Conservation (phyloP, 1,140 invertebrate species). For the Chionoecetes opilio region DNA sequence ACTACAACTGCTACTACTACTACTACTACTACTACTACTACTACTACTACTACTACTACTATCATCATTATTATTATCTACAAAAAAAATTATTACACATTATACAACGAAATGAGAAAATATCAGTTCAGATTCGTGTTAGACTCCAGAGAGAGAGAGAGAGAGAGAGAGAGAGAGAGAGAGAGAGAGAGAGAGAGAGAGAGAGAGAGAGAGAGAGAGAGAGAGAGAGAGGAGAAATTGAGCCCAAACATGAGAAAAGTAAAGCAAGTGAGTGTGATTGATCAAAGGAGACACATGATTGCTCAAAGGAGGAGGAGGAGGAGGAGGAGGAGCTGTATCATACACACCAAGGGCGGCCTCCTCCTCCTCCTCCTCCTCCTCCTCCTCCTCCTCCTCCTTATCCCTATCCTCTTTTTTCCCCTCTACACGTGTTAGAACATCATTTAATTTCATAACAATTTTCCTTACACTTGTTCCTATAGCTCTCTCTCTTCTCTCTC, state of each 20-base stretch:
- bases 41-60: neutral
- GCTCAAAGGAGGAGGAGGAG: neutral
- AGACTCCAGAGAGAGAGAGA: conserved; percentile 21
- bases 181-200: conserved; percentile 52
- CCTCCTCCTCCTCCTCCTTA: neutral
- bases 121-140: no score
- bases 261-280: neutral
- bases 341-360: neutral
- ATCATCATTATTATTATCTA: neutral
- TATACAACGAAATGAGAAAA: no score
- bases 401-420: neutral
- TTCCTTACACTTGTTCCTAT: neutral
- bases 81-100: no score
- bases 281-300: conserved; percentile 38
- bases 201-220: neutral
- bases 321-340: no score
- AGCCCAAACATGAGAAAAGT: neutral
- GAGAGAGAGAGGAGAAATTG: neutral
- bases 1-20: no score
- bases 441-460: no score
- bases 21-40: neutral
- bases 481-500: conserved; percentile 11
- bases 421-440: no score
- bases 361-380: conserved; percentile 32
- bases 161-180: conserved; percentile 49